Percentiles rank a stretch among this genome's conserved stretches.
Evolutionary conservation across 1,140 invertebrate species (phyloP).

Genomic region (Ceratosolen fusciceps): DNA sequence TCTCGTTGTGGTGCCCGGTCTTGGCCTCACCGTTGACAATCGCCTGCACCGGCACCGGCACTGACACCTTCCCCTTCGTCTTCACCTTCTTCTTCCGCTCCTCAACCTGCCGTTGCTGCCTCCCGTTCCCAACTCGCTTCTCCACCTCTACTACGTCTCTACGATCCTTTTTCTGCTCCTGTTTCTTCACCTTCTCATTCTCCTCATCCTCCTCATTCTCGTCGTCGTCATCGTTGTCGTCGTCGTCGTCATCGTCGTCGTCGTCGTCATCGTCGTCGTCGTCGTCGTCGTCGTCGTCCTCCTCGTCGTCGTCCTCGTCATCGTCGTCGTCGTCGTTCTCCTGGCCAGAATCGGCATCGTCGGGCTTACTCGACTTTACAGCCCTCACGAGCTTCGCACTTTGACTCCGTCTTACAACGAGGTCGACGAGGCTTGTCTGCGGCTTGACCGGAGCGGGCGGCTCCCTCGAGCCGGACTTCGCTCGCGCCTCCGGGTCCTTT

Average conservation of each 20-base stretch:
- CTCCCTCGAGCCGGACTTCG: constrained; percentile 1
- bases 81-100: constrained; percentile 30
- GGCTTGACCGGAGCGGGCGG: neutral
- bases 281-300: constrained; percentile 49
- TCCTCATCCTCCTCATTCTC: constrained; percentile 43
- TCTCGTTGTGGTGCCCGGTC: constrained; percentile 51
- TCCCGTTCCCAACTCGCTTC: constrained; percentile 50
- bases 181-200: constrained; percentile 29
- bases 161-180: too few relatives aligned
- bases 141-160: constrained; percentile 33
- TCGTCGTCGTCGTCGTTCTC: constrained; percentile 10
- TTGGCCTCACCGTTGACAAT: constrained; percentile 51
- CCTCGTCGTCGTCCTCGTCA: constrained; percentile 24
- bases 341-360: constrained; percentile 32
- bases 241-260: constrained; percentile 37
- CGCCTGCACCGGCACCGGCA: constrained; percentile 30
- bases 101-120: too few relatives aligned
- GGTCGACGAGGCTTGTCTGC: constrained; percentile 57
- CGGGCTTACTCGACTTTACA: constrained; percentile 52
- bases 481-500: constrained; percentile 54
- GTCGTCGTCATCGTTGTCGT: constrained; percentile 29
- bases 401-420: constrained; percentile 77
- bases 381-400: constrained; percentile 81
- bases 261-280: constrained; percentile 43
- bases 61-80: neutral